Evolutionary conservation across 2,888 invertebrate genomes (phyloP), one percentile per base, ranked within the genome.

Genomic region (Aporophyla lueneburgensis): DNA sequence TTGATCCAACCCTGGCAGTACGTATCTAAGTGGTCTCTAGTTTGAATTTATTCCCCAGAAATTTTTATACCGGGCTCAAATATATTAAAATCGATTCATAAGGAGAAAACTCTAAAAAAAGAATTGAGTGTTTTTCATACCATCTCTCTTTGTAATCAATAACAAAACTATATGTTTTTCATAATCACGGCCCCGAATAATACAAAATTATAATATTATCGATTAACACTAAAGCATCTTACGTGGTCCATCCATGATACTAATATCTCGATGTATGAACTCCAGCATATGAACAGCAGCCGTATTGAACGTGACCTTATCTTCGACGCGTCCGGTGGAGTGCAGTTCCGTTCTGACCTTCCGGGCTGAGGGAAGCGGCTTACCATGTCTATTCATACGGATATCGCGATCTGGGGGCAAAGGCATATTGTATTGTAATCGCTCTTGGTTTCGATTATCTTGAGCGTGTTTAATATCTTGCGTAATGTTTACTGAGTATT

Each of bases 261-360:
- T 94, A 71, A 95, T 88, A 72, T 95, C 95, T 75, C 89, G 88
- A 67, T 92, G 90, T 24, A 95, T 91, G 67, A 95, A 94, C 77
- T 94, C 91, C 51, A 94, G 72, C 86, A 92, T 93, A 71, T 92
- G 91, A 0, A 87, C 81, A 1, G 92, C 92, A 9, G 94, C 95
- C 10, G 89, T 83, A 19, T 89, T 94, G 79, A 94, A 93, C 4
- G 81, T 86, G 27, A 81, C 85, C 74, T 89, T 93, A 83, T 94
- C 93, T 62, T 87, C 92, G 24, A 94, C 93, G 7, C 94, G 89
- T 0, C 94, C 94, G 3, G 93, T 93, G 7, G 91, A 87, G 84
- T 93, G 93, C 16, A 95, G 86, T 46, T 84, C 84, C 21, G 93
- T 94, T 33, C 95, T 91, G 24, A 95, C 93, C 78, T 88, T 89